A percentile compares a stretch with the other conserved stretches of the same genome.
These are phyloP conservation scores for Dasyprocta punctata DNA, from an alignment of 2,113 vertebrate genomes.

Conservation along the genomic window DNA sequence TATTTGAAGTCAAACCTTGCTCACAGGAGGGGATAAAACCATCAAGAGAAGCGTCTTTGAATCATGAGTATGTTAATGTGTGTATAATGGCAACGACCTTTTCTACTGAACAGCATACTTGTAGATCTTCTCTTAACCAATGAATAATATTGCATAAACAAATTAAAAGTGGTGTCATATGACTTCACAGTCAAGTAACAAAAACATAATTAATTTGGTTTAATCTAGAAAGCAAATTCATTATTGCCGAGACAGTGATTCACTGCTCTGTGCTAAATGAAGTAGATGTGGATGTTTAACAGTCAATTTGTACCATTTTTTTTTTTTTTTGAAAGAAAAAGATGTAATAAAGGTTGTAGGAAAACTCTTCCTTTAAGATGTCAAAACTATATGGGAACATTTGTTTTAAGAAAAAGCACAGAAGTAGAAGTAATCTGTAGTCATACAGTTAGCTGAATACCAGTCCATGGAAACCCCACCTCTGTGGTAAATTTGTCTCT, in stretches of 20 bases:
- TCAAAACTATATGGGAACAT: not conserved
- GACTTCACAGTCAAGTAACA: slow-evolving; percentile 51
- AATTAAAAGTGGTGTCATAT: slow-evolving; percentile 52
- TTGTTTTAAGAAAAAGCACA: slow-evolving; percentile 21
- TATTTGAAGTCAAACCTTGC: slow-evolving; percentile 16
- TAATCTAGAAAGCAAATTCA: slow-evolving; percentile 62
- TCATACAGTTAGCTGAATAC: not conserved
- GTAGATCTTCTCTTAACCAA: slow-evolving; percentile 15
- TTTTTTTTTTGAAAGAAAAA: not conserved
- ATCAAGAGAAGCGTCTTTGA: slow-evolving; percentile 22
- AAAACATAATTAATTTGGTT: slow-evolving; percentile 52
- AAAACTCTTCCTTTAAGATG: slow-evolving; percentile 14
- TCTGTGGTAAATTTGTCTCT: slow-evolving; percentile 47
- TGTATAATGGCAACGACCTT: slow-evolving; percentile 8
- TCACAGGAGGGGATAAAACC: slow-evolving; percentile 45
- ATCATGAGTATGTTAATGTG: slow-evolving; percentile 44
- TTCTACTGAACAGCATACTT: not conserved
- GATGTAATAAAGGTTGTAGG: not conserved
- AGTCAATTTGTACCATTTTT: slow-evolving; percentile 44
- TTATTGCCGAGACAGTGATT: slow-evolving; percentile 60
- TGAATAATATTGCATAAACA: slow-evolving; percentile 42
- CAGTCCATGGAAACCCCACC: not conserved
- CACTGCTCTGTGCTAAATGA: slow-evolving; percentile 59
- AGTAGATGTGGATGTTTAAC: slow-evolving; percentile 40
- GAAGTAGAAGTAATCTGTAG: not conserved